A percentile compares a stretch with the other conserved stretches of the same genome.
Evolutionary conservation across 1,140 invertebrate species (phyloP).

Genomic region (Leucophenga varia): DNA sequence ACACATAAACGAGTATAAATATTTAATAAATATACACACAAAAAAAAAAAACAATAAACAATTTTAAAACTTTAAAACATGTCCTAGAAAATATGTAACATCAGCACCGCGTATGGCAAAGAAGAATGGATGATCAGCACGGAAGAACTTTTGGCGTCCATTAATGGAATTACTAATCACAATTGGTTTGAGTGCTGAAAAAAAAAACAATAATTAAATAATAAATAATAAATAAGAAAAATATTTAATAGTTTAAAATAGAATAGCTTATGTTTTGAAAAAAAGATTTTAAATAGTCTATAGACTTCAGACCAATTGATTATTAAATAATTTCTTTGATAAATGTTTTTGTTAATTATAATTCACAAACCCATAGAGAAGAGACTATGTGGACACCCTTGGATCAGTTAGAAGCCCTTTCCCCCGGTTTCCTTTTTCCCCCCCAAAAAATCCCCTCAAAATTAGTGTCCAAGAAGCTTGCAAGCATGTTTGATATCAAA

Average conservation of each 20-base stretch:
- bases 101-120: conserved; percentile 46
- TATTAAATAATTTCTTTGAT: too few relatives aligned
- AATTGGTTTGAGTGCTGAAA: conserved; percentile 46
- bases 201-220: too few relatives aligned
- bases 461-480: too few relatives aligned
- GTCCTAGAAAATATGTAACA: conserved; percentile 42
- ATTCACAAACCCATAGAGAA: too few relatives aligned
- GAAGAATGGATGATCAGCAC: conserved; percentile 52
- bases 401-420: too few relatives aligned
- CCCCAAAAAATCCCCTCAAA: too few relatives aligned
- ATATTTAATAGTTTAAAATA: background rate
- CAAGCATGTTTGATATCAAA: too few relatives aligned
- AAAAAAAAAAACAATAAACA: too few relatives aligned
- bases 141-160: conserved; percentile 45
- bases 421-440: too few relatives aligned
- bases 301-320: background rate
- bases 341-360: too few relatives aligned
- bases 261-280: background rate
- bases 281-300: background rate
- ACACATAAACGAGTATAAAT: background rate
- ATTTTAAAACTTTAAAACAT: conserved; percentile 36
- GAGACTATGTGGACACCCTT: too few relatives aligned
- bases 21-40: background rate
- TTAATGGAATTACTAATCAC: conserved; percentile 45
- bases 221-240: too few relatives aligned